Conservation (phyloP, 2,113 vertebrate species). For the Rhombomys opimus region DNA sequence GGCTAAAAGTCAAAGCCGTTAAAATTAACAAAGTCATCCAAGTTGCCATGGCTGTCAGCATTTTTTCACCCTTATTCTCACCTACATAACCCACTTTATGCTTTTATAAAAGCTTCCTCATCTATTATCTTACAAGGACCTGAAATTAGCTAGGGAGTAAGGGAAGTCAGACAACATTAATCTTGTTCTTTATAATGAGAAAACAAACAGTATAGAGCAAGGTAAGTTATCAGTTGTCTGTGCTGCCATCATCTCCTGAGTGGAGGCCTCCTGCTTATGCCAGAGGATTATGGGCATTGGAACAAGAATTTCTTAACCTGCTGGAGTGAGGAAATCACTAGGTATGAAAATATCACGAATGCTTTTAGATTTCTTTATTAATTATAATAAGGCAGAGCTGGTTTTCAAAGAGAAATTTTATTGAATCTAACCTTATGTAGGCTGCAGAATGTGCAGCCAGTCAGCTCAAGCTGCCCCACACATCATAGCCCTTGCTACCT, state of each 20-base stretch:
- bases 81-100: background rate
- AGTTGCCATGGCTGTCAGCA: background rate
- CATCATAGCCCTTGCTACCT: accelerated
- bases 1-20: constrained; percentile 20
- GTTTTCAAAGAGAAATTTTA: background rate
- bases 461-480: accelerated
- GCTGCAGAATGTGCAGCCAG: background rate
- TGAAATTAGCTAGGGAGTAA: background rate
- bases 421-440: background rate
- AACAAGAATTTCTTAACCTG: constrained; percentile 41
- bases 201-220: background rate
- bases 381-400: background rate
- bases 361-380: background rate
- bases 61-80: background rate
- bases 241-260: background rate
- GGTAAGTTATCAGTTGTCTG: constrained; percentile 54
- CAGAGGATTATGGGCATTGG: constrained; percentile 11
- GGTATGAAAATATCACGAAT: constrained; percentile 11
- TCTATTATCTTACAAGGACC: background rate
- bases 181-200: background rate
- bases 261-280: background rate
- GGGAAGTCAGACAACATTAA: background rate
- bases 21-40: constrained; percentile 39
- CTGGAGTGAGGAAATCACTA: background rate
- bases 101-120: constrained; percentile 12